A percentile compares a stretch with the other conserved stretches of the same genome.
Conservation (phyloP, 2,888 invertebrate species). For the Sycophila texana region DNA sequence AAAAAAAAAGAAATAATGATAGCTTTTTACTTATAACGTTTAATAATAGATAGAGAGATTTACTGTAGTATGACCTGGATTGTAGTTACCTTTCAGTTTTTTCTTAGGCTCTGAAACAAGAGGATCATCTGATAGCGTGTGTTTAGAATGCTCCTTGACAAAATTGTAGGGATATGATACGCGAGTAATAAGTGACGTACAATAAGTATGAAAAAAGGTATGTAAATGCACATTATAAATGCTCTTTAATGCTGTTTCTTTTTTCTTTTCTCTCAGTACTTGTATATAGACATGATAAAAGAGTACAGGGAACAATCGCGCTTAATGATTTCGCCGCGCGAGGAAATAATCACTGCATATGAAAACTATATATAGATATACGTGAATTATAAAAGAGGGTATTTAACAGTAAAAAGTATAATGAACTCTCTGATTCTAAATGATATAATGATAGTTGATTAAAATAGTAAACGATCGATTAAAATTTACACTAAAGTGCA, state of each 20-base stretch:
- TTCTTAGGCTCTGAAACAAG: slow-evolving; percentile 91
- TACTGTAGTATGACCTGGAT: slow-evolving; percentile 67
- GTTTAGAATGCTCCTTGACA: slow-evolving; percentile 74
- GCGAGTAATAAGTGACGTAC: slow-evolving; percentile 23
- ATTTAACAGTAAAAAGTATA: neutral
- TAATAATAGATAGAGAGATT: slow-evolving; percentile 59
- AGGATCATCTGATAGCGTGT: slow-evolving; percentile 78
- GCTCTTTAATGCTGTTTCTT: neutral
- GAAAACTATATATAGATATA: slow-evolving; percentile 34
- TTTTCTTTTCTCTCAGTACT: neutral
- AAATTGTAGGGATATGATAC: slow-evolving; percentile 63
- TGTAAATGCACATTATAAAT: slow-evolving; percentile 1
- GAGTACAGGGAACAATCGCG: slow-evolving; percentile 13
- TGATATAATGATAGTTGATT: slow-evolving; percentile 49
- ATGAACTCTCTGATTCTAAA: slow-evolving; percentile 44
- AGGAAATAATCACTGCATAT: slow-evolving; percentile 37
- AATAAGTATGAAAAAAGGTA: slow-evolving; percentile 24
- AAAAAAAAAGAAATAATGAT: slow-evolving; percentile 55
- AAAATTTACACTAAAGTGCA: slow-evolving; percentile 54
- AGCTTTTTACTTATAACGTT: slow-evolving; percentile 59
- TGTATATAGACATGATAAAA: slow-evolving; percentile 5
- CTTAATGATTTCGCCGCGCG: slow-evolving; percentile 32
- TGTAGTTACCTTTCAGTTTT: slow-evolving; percentile 81
- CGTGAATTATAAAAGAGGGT: slow-evolving; percentile 22
- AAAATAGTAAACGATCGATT: slow-evolving; percentile 39